phyloP scores from a whole-genome alignment of 2,113 vertebrate species.

The Abramis brama region DNA sequence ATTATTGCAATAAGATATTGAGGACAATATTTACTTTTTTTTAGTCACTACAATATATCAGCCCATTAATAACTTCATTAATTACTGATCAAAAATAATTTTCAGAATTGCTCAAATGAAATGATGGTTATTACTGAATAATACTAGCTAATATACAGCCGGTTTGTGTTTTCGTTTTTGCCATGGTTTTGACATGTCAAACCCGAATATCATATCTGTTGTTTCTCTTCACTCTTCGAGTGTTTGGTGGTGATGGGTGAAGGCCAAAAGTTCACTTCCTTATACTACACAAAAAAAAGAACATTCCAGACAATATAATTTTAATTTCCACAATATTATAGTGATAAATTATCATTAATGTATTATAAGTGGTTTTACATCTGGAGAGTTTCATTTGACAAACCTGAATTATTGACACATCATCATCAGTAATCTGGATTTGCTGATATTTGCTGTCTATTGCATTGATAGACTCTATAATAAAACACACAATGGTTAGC shows the following conservation, averaged over 20 bases:
- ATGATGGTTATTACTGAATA: neutral
- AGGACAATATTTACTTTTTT: neutral
- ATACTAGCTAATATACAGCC: neutral
- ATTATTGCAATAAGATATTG: neutral
- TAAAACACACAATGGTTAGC: neutral
- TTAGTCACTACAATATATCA: neutral
- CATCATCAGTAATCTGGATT: slow-evolving; percentile 2
- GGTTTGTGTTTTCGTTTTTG: neutral
- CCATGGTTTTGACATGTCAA: neutral
- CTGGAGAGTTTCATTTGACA: neutral
- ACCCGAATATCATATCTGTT: neutral
- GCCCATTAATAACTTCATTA: neutral
- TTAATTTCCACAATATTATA: neutral
- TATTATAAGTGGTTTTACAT: neutral
- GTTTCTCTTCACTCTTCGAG: neutral
- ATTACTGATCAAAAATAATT: neutral
- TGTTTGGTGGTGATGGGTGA: neutral
- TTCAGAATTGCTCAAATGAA: neutral
- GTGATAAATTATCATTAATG: neutral
- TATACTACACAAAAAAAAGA: neutral
- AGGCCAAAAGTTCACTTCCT: neutral
- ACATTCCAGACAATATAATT: neutral
- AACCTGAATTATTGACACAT: neutral
- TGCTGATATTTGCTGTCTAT: neutral
- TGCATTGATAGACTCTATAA: neutral